Evolutionary conservation across 2,797 vertebrate genomes (phyloP).

Genomic region (Chiloscyllium punctatum): DNA sequence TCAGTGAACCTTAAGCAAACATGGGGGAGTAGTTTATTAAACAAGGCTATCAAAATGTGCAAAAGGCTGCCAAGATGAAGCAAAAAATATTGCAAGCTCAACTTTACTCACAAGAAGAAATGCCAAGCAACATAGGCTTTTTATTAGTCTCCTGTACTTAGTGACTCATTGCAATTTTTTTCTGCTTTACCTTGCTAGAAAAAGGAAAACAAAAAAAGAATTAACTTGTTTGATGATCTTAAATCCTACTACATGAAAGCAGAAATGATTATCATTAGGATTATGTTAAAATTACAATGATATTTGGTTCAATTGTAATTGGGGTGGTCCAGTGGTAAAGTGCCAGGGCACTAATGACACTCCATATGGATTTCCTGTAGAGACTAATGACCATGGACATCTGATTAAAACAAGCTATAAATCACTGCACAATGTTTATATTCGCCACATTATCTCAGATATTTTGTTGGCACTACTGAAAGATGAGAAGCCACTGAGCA

Average conservation of each 20-base stretch:
- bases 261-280: constrained; percentile 19
- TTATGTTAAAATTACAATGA: constrained; percentile 9
- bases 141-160: constrained; percentile 3
- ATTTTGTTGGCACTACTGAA: constrained; percentile 26
- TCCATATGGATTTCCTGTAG: constrained; percentile 35
- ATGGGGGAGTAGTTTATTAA: constrained; percentile 21
- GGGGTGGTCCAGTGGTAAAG: constrained; percentile 31
- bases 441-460: constrained; percentile 18
- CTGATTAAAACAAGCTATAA: constrained; percentile 37
- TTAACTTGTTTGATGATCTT: background rate
- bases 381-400: constrained; percentile 35
- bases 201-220: background rate
- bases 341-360: constrained; percentile 30
- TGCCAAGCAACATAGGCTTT: constrained; percentile 10
- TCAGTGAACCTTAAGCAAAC: constrained; percentile 34
- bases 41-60: constrained; percentile 28
- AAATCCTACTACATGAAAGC: background rate
- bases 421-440: constrained; percentile 33
- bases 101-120: constrained; percentile 19
- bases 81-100: background rate
- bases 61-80: constrained; percentile 29
- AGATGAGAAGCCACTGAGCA: constrained; percentile 3
- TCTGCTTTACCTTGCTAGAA: background rate
- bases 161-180: constrained; percentile 13
- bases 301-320: constrained; percentile 16